Conservation (phyloP, 2,113 vertebrate genomes). For the Quiscalus mexicanus region DNA sequence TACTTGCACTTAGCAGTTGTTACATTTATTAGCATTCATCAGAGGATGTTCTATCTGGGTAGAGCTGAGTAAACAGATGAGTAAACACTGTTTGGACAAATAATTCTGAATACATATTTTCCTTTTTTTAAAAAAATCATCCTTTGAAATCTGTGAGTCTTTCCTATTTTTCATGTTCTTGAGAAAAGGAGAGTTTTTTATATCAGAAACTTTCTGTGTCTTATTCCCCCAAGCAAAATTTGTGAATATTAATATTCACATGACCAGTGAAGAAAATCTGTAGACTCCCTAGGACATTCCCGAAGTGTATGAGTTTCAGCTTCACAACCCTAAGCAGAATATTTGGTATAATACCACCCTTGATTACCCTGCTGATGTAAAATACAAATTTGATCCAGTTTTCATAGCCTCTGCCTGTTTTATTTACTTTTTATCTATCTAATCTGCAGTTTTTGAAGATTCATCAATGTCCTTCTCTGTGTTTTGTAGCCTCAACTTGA, state of each 20-base stretch:
- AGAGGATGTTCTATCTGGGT: not conserved
- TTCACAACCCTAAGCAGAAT: rapidly evolving
- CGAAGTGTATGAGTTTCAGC: not conserved
- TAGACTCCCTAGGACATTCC: not conserved
- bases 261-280: not conserved
- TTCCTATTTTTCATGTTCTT: not conserved
- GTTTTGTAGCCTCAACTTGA: not conserved
- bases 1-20: not conserved
- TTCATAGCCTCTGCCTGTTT: not conserved
- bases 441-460: not conserved
- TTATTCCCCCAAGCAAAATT: not conserved
- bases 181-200: not conserved
- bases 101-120: not conserved
- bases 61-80: not conserved
- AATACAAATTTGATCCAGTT: not conserved
- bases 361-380: not conserved
- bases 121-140: rapidly evolving
- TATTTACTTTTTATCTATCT: not conserved
- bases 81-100: not conserved
- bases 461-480: not conserved
- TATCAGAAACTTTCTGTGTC: not conserved
- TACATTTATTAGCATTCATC: not conserved
- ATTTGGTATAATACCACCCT: not conserved
- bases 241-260: not conserved
- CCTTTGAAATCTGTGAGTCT: not conserved